Conservation (phyloP, 2,797 vertebrate genomes). For the Denticeps clupeoides region DNA sequence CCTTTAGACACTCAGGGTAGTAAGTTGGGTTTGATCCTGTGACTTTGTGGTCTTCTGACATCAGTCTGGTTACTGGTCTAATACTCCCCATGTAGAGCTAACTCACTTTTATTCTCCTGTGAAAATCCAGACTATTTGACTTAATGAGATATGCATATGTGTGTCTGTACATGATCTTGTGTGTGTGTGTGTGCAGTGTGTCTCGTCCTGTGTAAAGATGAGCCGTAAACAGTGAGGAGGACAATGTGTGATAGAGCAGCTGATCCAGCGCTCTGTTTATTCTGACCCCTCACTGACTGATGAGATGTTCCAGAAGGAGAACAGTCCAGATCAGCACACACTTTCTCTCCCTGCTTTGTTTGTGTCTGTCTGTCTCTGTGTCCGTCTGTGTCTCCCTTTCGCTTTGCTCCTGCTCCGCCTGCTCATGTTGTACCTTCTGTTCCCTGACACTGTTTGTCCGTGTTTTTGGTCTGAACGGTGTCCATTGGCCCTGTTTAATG, state of each 20-base stretch:
- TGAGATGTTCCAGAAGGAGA: conserved; percentile 8
- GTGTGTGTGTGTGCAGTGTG: not conserved
- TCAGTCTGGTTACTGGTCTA: too few species aligned
- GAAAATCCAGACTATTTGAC: too few species aligned
- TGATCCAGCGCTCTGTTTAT: conserved; percentile 13
- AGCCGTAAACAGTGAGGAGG: not conserved
- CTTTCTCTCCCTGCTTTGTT: not conserved
- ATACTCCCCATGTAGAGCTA: too few species aligned
- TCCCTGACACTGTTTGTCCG: not conserved
- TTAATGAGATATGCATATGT: not conserved
- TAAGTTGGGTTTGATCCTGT: too few species aligned
- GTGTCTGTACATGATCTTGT: not conserved
- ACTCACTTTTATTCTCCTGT: too few species aligned
- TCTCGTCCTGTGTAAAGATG: not conserved
- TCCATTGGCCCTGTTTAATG: too few species aligned
- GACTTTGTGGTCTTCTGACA: too few species aligned
- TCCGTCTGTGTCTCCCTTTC: not conserved
- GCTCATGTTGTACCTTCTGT: not conserved
- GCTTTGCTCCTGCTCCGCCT: not conserved
- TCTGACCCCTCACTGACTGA: conserved; percentile 4
- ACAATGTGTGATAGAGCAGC: not conserved
- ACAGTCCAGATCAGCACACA: not conserved
- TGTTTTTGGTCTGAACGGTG: too few species aligned
- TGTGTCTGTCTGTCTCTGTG: not conserved
- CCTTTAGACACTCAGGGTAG: too few species aligned